Conservation (phyloP, 2,113 vertebrate species). For the Gymnorhina tibicen region DNA sequence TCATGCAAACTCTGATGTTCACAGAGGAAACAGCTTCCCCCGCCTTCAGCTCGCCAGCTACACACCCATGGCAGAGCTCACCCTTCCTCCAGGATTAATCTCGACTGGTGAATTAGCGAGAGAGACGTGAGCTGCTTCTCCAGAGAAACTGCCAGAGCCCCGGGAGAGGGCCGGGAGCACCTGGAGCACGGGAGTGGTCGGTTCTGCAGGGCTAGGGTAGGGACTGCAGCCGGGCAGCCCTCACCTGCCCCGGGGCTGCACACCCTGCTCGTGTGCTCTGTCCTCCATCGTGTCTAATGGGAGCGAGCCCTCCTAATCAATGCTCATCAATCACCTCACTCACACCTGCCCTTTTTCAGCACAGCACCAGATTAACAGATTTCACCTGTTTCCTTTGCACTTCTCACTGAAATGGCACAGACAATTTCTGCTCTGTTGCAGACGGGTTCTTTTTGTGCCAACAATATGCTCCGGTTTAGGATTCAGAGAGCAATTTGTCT, state of each 20-base stretch:
- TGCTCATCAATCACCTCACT: not conserved
- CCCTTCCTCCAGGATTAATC: not conserved
- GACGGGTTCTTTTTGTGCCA: not conserved
- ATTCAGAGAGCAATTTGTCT: not conserved
- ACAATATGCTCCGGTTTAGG: not conserved
- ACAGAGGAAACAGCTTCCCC: not conserved
- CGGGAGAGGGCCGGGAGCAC: rapidly evolving
- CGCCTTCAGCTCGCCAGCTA: not conserved
- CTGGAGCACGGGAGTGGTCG: rapidly evolving
- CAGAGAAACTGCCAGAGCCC: not conserved
- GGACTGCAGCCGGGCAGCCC: not conserved
- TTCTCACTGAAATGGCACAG: not conserved
- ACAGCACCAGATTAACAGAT: not conserved
- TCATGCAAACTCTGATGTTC: rapidly evolving
- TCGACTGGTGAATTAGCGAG: rapidly evolving
- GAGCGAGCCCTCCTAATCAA: not conserved
- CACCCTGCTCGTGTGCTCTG: not conserved
- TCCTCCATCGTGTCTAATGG: not conserved
- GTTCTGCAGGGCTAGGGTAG: rapidly evolving
- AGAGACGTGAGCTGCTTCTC: rapidly evolving
- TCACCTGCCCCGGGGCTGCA: not conserved
- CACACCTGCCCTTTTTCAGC: not conserved
- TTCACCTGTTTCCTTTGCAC: not conserved
- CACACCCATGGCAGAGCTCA: not conserved
- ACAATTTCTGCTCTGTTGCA: not conserved